Evolutionary conservation across 1,140 invertebrate species (phyloP), one percentile per base, ranked within the genome.

Genomic region (Cheumatopsyche charites): DNA sequence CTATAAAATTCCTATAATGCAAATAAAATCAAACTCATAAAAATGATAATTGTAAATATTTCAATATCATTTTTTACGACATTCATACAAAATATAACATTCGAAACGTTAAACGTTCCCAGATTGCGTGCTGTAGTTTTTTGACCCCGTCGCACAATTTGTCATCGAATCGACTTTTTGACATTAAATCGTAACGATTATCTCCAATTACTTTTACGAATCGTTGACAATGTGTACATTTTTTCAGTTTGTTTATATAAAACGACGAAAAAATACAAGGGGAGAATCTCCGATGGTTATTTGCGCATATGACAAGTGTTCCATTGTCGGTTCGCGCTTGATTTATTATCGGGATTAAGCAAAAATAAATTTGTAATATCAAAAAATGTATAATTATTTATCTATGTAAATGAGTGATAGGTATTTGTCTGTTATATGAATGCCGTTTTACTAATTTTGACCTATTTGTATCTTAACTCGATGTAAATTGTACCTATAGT

Each of bases 331-430:
- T 67, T 29, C 2, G 1, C 15, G 13, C 43, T 26, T 68, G 66
- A 68, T 68, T 55, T 68, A 68, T 68, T 26, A 43, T 41, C 17
- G 47, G 49, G 66, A 68, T 68, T 55, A 68, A 1, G 9, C 15
- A 52, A 52, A 52, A 52, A 52, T 41, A 26, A 29, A 62, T 5
- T 23, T 1, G 25, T 62, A 62, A 29, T 5, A 11, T 25, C 15
- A 62, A 62, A 62, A 41, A 19, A 62, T 41, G 58, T 26, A 6
- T 23, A 1, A 62, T 52, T 3, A 5, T 17, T 52, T 52, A 5
- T 52, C n/a, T 3, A 52, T 17, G 17, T 6, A 67, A 45, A 67
- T 62, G n/a, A n/a, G n/a, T n/a, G n/a, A n/a, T n/a, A n/a, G n/a
- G n/a, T n/a, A n/a, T n/a, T n/a, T n/a, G n/a, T n/a, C n/a, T n/a